Evolutionary conservation across 23 tunicate species (phyloP), one percentile per base, ranked within the genome.

Genomic region (Diplosoma virens): DNA sequence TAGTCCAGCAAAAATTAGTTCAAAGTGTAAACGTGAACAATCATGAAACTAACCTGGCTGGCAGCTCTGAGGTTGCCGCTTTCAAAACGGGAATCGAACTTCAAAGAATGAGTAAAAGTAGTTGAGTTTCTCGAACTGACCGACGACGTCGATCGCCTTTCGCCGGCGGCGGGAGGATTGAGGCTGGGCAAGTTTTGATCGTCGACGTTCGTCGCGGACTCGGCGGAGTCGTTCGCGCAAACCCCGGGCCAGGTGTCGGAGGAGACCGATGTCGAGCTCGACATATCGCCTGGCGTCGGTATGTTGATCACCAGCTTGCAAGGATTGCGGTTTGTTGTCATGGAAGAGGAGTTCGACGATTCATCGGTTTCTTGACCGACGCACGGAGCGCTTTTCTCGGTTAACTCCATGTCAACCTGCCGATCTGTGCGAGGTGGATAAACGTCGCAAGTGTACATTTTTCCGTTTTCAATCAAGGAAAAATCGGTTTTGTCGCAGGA

Each of bases 1-100:
- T n/a, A n/a, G n/a, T n/a, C n/a, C n/a, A n/a, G n/a, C n/a, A n/a
- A n/a, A n/a, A n/a, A n/a, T n/a, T n/a, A n/a, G n/a, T n/a, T n/a
- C n/a, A n/a, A n/a, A n/a, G n/a, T n/a, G n/a, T n/a, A n/a, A n/a
- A n/a, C n/a, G n/a, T n/a, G n/a, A n/a, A n/a, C n/a, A n/a, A n/a
- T n/a, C n/a, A n/a, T n/a, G n/a, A n/a, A 41, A 56, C 24, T 11
- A 23, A 90, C 96, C 85, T 73, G 79, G 29, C 69, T 68, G n/a
- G 99, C 99, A 21, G 87, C 58, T 31, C 96, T 50, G 28, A 95
- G 37, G 58, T 95, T 95, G 0, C 99, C 99, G 37, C 99, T 85
- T 81, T 95, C 99, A 81, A 95, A 95, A 30, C 59, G 80, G 2
- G 99, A 95, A 45, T 89, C 81, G 35, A 89, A 89, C 29, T 79